These are phyloP conservation scores for Clupea harengus DNA, from an alignment of 2,113 vertebrate genomes.

Conservation along the genomic window DNA sequence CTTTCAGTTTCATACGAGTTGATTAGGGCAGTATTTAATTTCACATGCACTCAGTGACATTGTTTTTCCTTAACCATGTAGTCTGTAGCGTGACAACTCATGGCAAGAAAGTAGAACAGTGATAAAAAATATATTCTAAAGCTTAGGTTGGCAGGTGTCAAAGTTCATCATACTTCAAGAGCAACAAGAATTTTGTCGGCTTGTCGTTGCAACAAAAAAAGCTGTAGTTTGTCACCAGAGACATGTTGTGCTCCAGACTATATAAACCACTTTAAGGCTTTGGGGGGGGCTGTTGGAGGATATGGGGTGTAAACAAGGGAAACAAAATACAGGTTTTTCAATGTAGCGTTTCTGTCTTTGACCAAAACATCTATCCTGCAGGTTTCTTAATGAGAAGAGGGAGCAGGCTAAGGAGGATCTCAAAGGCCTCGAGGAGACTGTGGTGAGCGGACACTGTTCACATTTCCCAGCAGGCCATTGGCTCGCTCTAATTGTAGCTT, in stretches of 20 bases:
- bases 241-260: not conserved
- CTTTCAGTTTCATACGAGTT: not conserved
- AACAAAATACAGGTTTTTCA: not conserved
- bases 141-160: not conserved
- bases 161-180: not conserved
- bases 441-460: slow-evolving; percentile 71
- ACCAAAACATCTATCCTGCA: slow-evolving; percentile 47
- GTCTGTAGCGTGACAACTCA: no score
- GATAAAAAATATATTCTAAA: no score
- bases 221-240: no score
- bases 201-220: no score
- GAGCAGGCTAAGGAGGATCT: slow-evolving; percentile 92
- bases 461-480: not conserved
- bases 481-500: not conserved
- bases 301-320: not conserved
- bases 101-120: no score
- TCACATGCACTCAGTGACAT: no score
- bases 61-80: no score
- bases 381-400: slow-evolving; percentile 86
- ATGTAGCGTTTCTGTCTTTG: not conserved
- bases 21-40: no score
- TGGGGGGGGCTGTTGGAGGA: no score
- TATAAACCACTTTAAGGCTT: not conserved
- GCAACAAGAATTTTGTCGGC: no score
- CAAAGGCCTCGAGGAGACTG: slow-evolving; percentile 93